Conservation (phyloP, 2,797 vertebrate genomes). For the Enteromius unitaeniatus region DNA sequence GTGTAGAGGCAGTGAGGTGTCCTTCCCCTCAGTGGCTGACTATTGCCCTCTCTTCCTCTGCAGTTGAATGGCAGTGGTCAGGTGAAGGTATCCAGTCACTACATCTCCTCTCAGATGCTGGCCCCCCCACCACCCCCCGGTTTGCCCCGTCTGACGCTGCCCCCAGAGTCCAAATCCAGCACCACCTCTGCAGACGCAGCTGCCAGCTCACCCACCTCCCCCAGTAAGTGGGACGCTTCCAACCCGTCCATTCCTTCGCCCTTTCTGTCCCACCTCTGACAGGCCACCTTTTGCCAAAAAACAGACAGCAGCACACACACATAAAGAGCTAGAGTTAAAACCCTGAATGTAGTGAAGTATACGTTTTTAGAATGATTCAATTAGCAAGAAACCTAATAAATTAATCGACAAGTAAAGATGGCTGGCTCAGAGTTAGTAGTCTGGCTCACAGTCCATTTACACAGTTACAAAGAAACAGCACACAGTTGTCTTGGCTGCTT, state of each 20-base stretch:
- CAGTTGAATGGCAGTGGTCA: constrained; percentile 94
- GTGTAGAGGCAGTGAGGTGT: constrained; percentile 30
- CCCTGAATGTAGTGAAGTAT: neutral
- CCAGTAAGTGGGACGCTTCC: constrained; percentile 83
- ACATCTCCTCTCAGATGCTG: constrained; percentile 94
- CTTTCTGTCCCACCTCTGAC: constrained; percentile 26
- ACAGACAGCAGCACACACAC: neutral
- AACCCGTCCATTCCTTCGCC: constrained; percentile 26
- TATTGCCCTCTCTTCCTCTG: constrained; percentile 65
- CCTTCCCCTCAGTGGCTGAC: constrained; percentile 45
- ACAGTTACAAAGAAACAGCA: constrained; percentile 5
- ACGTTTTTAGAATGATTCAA: neutral
- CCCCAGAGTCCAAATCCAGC: constrained; percentile 89
- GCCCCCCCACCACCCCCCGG: constrained; percentile 84
- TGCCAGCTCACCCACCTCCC: constrained; percentile 87
- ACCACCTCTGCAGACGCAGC: constrained; percentile 88
- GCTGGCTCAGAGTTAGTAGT: constrained; percentile 56
- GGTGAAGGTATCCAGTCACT: constrained; percentile 92
- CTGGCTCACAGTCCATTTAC: constrained; percentile 31
- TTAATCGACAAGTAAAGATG: constrained; percentile 9
- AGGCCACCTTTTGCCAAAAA: neutral
- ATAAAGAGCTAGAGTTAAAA: neutral
- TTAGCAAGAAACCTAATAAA: neutral
- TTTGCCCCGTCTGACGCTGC: constrained; percentile 84
- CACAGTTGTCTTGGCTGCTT: constrained; percentile 33